A percentile compares a stretch with the other conserved stretches of the same genome.
Evolutionary conservation across 2,888 invertebrate species (phyloP).

Genomic region (Pimpla rufipes): DNA sequence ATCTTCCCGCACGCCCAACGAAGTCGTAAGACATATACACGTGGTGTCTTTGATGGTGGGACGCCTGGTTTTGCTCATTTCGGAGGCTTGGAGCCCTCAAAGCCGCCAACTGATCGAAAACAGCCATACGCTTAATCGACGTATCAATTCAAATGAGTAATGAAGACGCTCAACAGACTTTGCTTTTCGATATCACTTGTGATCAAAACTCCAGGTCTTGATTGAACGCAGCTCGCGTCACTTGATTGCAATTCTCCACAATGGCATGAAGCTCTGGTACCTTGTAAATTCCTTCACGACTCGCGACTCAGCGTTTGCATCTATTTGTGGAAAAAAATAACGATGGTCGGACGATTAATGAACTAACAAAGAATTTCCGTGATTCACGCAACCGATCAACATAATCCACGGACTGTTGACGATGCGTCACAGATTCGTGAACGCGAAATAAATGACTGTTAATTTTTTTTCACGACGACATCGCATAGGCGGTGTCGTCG

Average conservation of each 20-base stretch:
- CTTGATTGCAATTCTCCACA: not conserved
- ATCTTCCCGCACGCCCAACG: conserved; percentile 7
- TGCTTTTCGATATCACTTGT: conserved; percentile 25
- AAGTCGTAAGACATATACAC: not conserved
- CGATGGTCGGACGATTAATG: not conserved
- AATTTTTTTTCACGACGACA: no score
- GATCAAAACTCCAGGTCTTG: conserved; percentile 18
- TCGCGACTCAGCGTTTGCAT: conserved; percentile 17
- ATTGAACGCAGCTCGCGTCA: conserved; percentile 36
- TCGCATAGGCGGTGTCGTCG: no score
- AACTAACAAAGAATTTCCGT: conserved; percentile 47
- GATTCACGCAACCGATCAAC: conserved; percentile 43
- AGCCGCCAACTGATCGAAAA: conserved; percentile 42
- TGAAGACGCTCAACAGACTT: conserved; percentile 58
- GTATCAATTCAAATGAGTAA: conserved; percentile 52
- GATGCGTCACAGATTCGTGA: conserved; percentile 36
- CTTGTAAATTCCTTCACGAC: conserved; percentile 5
- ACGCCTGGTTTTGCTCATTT: conserved; percentile 53
- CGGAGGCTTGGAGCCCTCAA: conserved; percentile 38
- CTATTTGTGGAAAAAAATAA: not conserved
- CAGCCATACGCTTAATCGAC: conserved; percentile 46
- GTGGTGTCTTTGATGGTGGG: conserved; percentile 45
- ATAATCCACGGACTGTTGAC: conserved; percentile 8
- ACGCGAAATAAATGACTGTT: conserved; percentile 1
- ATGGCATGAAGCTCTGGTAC: conserved; percentile 9